Evolutionary conservation across 2,797 vertebrate species (phyloP).

Genomic region (Psittacula derbiana): DNA sequence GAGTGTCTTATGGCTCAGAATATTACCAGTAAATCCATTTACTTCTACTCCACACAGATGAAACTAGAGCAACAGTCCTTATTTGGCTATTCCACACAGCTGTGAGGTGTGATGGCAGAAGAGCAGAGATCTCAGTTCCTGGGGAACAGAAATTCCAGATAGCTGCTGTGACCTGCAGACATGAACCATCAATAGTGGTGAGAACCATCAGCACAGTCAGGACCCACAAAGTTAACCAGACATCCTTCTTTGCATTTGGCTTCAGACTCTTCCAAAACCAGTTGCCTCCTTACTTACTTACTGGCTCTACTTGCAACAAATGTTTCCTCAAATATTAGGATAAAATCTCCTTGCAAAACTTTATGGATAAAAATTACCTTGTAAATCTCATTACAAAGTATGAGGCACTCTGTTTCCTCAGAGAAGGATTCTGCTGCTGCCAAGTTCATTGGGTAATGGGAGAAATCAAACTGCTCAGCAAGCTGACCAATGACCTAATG

Average conservation of each 20-base stretch:
- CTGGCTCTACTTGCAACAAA: neutral
- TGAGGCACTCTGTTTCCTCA: neutral
- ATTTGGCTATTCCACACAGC: neutral
- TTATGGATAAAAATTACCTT: neutral
- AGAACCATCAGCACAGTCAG: fast-evolving
- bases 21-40: neutral
- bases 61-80: neutral
- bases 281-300: neutral
- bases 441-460: neutral
- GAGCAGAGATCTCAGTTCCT: neutral
- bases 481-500: neutral
- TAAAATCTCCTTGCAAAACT: neutral
- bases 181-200: fast-evolving
- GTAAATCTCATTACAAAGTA: slow-evolving; percentile 9
- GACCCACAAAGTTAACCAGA: neutral
- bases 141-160: neutral
- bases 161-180: neutral
- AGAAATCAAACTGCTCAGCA: neutral
- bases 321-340: neutral
- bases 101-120: neutral
- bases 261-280: neutral
- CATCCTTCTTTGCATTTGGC: neutral
- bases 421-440: neutral
- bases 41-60: neutral
- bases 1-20: neutral